A percentile compares a stretch with the other conserved stretches of the same genome.
These are phyloP conservation scores for Megalurothrips usitatus DNA, from an alignment of 2,888 invertebrate genomes.

Conservation along the genomic window DNA sequence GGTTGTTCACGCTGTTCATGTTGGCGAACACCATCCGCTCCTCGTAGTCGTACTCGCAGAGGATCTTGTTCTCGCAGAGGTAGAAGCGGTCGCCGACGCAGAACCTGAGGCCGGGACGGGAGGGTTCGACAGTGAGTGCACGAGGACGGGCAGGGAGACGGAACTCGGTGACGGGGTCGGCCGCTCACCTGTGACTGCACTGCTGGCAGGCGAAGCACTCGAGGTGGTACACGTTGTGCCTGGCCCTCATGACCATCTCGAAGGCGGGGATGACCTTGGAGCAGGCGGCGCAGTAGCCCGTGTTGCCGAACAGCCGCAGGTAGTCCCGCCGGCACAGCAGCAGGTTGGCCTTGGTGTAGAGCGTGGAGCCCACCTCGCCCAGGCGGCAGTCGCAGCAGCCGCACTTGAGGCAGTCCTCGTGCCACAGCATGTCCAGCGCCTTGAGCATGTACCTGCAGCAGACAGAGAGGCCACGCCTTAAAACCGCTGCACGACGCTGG, in stretches of 20 bases:
- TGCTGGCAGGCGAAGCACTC: slow-evolving; percentile 98
- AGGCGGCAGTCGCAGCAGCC: slow-evolving; percentile 87
- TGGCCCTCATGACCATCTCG: slow-evolving; percentile 97
- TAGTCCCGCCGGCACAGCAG: slow-evolving; percentile 88
- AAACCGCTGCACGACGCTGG: too few species aligned
- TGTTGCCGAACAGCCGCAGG: slow-evolving; percentile 88
- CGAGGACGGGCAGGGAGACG: too few species aligned
- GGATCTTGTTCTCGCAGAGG: slow-evolving; percentile 87
- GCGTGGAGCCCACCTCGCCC: slow-evolving; percentile 83
- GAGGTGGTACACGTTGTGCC: slow-evolving; percentile 93
- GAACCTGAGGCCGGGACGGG: slow-evolving; percentile 64
- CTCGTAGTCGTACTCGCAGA: slow-evolving; percentile 92
- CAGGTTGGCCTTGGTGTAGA: slow-evolving; percentile 84
- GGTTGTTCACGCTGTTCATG: slow-evolving; percentile 90
- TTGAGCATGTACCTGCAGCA: slow-evolving; percentile 58
- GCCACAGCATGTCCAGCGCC: slow-evolving; percentile 85
- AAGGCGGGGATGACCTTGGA: slow-evolving; percentile 96
- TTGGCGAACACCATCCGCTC: slow-evolving; percentile 85
- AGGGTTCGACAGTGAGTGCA: too few species aligned
- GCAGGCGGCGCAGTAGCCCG: slow-evolving; percentile 94
- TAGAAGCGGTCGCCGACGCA: slow-evolving; percentile 93
- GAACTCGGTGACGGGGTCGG: neutral
- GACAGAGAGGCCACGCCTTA: neutral
- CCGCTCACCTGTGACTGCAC: slow-evolving; percentile 87
- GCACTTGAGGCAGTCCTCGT: slow-evolving; percentile 87